Conservation (phyloP, 2,797 vertebrate species). For the Xenops minutus region DNA sequence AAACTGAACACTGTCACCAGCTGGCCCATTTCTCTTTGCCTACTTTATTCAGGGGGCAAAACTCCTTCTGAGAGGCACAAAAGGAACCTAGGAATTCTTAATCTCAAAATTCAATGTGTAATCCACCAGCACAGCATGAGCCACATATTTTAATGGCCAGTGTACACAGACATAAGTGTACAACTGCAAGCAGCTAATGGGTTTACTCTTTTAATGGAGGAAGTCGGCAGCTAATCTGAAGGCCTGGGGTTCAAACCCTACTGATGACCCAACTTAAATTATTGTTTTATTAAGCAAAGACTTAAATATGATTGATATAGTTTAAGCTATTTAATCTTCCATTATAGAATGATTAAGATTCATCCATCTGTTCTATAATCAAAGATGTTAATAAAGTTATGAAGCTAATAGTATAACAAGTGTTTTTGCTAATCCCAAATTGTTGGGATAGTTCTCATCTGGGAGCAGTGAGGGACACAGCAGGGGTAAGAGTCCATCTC, state of each 20-base stretch:
- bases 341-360: constrained; percentile 78
- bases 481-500: constrained; percentile 61
- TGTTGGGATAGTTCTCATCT: constrained; percentile 61
- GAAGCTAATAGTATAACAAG: constrained; percentile 63
- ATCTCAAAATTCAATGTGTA: constrained; percentile 51
- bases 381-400: constrained; percentile 72
- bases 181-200: constrained; percentile 47
- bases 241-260: constrained; percentile 6
- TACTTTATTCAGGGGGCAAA: background rate
- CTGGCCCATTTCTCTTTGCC: constrained; percentile 42
- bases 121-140: constrained; percentile 43
- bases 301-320: constrained; percentile 79
- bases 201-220: constrained; percentile 53
- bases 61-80: constrained; percentile 53
- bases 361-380: constrained; percentile 80
- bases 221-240: constrained; percentile 58
- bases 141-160: constrained; percentile 23
- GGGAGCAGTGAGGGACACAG: constrained; percentile 56
- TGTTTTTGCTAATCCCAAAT: constrained; percentile 63
- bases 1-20: background rate
- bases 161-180: background rate
- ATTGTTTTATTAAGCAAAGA: constrained; percentile 74
- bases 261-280: constrained; percentile 70
- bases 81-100: constrained; percentile 49
- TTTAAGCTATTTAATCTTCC: constrained; percentile 80